These are phyloP conservation scores for Cephus rjabovi DNA, from an alignment of 2,888 invertebrate species.

Conservation along the genomic window DNA sequence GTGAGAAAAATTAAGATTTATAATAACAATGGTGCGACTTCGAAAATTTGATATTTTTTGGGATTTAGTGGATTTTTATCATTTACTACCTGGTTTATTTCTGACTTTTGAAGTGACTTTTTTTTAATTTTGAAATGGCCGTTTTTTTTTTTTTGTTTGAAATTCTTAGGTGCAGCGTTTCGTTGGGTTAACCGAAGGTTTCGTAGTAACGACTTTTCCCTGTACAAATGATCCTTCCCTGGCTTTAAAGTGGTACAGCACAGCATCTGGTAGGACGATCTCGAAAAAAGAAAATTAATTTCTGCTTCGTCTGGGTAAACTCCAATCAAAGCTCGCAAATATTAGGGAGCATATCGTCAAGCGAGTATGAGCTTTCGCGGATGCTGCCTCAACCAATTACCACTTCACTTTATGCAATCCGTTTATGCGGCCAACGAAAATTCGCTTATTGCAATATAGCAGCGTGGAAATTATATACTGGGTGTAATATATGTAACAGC, in stretches of 20 bases:
- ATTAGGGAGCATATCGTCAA: constrained; percentile 44
- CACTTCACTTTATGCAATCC: constrained; percentile 12
- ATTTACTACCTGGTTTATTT: background rate
- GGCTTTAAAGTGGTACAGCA: background rate
- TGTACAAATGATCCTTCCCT: background rate
- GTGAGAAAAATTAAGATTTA: background rate
- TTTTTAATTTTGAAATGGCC: too few relatives aligned
- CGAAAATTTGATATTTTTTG: background rate
- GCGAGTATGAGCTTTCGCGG: background rate
- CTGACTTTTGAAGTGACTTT: background rate
- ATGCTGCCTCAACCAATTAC: constrained; percentile 38
- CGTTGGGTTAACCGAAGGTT: background rate
- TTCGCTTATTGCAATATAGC: constrained; percentile 4
- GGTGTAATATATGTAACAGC: background rate
- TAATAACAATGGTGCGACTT: background rate
- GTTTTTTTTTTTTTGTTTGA: too few relatives aligned
- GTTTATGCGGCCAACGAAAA: constrained; percentile 41
- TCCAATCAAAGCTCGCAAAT: constrained; percentile 53
- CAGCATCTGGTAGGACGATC: background rate
- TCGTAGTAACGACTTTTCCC: background rate
- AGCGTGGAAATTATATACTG: background rate
- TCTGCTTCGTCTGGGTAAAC: constrained; percentile 43
- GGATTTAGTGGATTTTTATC: background rate
- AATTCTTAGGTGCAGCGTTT: too few relatives aligned
- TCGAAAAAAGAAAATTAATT: constrained; percentile 48